phyloP scores from a whole-genome alignment of 30 jellyfish, hydroid and myxozoan genomes.

The Turritopsis rubra region DNA sequence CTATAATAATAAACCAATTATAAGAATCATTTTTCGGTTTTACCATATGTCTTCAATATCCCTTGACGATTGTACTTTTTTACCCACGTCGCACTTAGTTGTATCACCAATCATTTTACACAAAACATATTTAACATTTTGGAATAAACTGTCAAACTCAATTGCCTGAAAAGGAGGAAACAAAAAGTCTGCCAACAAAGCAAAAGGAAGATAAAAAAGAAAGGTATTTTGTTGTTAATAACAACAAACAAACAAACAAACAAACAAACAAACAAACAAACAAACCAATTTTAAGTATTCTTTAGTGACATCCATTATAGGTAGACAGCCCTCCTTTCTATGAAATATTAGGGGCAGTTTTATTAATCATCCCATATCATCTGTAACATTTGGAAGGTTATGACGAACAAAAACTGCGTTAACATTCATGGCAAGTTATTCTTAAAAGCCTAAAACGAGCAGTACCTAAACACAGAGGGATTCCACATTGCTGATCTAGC shows the following conservation, averaged over 20 bases:
- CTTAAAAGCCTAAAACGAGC: too few relatives aligned
- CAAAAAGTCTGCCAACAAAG: neutral
- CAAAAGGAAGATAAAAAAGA: neutral
- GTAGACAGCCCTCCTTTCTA: constrained; percentile 68
- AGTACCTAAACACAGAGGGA: constrained; percentile 72
- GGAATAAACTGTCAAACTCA: constrained; percentile 41
- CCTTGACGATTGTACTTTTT: constrained; percentile 45
- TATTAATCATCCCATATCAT: too few relatives aligned
- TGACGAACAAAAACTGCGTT: too few relatives aligned
- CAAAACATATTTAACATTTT: constrained; percentile 68
- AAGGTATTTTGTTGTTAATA: neutral
- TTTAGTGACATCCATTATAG: constrained; percentile 35
- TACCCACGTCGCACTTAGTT: constrained; percentile 46
- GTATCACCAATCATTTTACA: constrained; percentile 76
- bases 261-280: neutral
- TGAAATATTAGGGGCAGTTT: too few relatives aligned
- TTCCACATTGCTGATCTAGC: constrained; percentile 98
- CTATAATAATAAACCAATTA: too few relatives aligned
- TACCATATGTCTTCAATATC: constrained; percentile 60
- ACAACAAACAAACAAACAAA: neutral
- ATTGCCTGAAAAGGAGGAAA: constrained; percentile 35
- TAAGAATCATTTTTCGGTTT: too few relatives aligned
- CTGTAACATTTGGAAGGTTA: too few relatives aligned
- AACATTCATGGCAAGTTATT: too few relatives aligned
- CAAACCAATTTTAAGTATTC: constrained; percentile 47